These are phyloP conservation scores for Lagopus leucura DNA, from an alignment of 2,113 vertebrate species.

Conservation along the genomic window DNA sequence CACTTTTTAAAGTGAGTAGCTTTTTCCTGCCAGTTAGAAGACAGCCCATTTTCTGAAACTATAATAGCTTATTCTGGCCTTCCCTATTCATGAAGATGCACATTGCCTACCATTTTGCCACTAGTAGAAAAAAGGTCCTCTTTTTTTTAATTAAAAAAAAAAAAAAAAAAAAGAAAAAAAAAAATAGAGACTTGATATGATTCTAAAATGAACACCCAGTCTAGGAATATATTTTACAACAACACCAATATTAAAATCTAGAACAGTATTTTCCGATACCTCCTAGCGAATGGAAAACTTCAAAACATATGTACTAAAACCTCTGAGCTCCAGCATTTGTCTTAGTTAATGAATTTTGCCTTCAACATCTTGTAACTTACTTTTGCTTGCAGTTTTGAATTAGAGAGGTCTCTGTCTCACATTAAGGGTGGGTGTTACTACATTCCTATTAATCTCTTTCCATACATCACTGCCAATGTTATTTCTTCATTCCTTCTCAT, in stretches of 20 bases:
- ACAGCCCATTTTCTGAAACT: not conserved
- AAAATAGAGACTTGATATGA: not conserved
- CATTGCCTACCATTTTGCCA: not conserved
- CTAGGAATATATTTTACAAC: constrained; percentile 8
- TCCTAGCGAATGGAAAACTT: not conserved
- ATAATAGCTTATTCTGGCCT: not conserved
- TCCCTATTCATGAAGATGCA: not conserved
- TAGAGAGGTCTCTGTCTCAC: not conserved
- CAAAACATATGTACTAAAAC: not conserved
- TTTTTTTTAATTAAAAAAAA: not conserved
- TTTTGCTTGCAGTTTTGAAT: not conserved
- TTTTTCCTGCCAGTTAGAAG: not conserved
- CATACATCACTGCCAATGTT: not conserved
- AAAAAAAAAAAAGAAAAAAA: not conserved
- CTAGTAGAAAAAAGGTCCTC: not conserved
- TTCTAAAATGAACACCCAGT: not conserved
- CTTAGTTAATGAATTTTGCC: not conserved
- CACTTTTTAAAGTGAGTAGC: not conserved
- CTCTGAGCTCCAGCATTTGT: not conserved
- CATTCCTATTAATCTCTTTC: not conserved
- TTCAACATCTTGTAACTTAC: not conserved
- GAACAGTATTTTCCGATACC: constrained; percentile 17
- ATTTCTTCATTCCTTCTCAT: not conserved
- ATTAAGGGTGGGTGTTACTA: not conserved
- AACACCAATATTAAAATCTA: not conserved